These are phyloP conservation scores for Takifugu rubripes DNA, from an alignment of 2,797 vertebrate genomes.

Conservation along the genomic window DNA sequence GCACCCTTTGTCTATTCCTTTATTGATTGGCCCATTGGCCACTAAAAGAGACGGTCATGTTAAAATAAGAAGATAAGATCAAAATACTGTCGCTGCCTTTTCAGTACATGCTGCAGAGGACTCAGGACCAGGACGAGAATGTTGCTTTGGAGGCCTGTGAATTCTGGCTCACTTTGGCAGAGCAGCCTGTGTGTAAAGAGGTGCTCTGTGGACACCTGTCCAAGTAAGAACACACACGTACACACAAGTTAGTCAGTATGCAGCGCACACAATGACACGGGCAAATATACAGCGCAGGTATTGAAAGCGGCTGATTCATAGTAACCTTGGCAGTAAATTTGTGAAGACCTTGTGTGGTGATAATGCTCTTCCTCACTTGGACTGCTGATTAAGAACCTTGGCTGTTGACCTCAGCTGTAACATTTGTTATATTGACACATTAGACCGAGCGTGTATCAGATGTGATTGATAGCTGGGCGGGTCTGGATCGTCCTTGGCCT, in stretches of 20 bases:
- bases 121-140: conserved; percentile 96
- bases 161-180: conserved; percentile 96
- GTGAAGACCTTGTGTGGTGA: conserved; percentile 29
- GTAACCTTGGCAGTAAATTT: conserved; percentile 30
- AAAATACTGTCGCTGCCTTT: fast-evolving
- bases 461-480: conserved; percentile 40
- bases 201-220: conserved; percentile 89
- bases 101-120: conserved; percentile 95
- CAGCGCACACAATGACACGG: conserved; percentile 8
- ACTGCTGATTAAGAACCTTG: conserved; percentile 52
- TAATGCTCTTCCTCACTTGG: conserved; percentile 31
- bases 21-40: no score
- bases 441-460: conserved; percentile 26
- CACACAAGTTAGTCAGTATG: conserved; percentile 7
- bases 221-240: conserved; percentile 79
- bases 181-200: conserved; percentile 96
- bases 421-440: conserved; percentile 8
- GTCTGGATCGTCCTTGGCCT: conserved; percentile 45
- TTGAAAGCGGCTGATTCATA: conserved; percentile 43
- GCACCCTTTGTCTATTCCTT: no score
- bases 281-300: background rate
- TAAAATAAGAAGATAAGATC: background rate
- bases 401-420: conserved; percentile 42
- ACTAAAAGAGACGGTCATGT: background rate
- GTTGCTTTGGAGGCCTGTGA: conserved; percentile 96